Evolutionary conservation across 2,888 invertebrate genomes (phyloP), one percentile per base, ranked within the genome.

Genomic region (Drosophila flavopinicola): DNA sequence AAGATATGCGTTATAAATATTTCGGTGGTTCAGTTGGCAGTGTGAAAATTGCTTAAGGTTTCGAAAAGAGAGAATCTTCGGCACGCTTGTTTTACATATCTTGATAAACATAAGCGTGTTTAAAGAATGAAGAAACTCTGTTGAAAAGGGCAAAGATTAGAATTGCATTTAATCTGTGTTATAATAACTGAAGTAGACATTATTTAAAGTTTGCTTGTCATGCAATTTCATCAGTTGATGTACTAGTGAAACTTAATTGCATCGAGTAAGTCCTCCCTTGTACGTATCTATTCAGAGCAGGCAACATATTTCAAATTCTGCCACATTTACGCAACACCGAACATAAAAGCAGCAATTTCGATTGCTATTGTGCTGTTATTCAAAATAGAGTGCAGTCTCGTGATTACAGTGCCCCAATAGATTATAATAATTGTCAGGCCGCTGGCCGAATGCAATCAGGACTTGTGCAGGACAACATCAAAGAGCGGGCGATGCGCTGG

Each of bases 341-440:
- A 7, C 52, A 32, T 30, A 61, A 61, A 20, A 24, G 29, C 9
- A 25, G 2, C 24, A 9, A 48, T 60, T 38, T 25, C n/a, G 24
- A 9, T 2, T n/a, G 24, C 45, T 15, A 11, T 33, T 44, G 24
- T 38, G 15, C 38, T 25, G 38, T 13, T 35, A 15, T 11, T n/a
- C 4, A n/a, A 2, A 13, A 13, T 5, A 11, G 15, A 61, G 37
- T 61, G 49, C 37, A 32, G 25, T 6, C 30, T 7, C 1, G 1
- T 42, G 42, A 63, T 51, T 32, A 27, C 27, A 51, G n/a, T 13
- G 30, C 38, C 13, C 11, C 47, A 47, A 37, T 45, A 29, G 29
- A 41, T 42, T 27, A 42, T 29, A 54, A 59, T 59, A 53, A 74
- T 54, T 65, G 64, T 73, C 56, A 33, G 47, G 64, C 77, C 66